phyloP scores from a whole-genome alignment of 2,888 invertebrate genomes.

The Agonopterix arenella region DNA sequence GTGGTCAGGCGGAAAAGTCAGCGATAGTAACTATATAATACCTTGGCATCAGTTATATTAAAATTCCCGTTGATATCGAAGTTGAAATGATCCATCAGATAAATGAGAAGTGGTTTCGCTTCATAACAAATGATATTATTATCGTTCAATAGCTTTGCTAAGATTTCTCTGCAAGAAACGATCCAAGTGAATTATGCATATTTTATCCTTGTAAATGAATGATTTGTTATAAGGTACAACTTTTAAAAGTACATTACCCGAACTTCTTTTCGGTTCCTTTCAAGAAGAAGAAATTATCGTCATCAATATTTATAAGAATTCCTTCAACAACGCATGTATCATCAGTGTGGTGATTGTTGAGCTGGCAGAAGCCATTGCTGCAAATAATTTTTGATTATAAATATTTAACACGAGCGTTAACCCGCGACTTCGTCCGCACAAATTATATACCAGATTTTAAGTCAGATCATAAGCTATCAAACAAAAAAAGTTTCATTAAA shows the following conservation, averaged over 20 bases:
- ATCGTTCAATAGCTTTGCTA: constrained; percentile 25
- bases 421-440: no score
- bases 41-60: constrained; percentile 43
- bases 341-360: constrained; percentile 46
- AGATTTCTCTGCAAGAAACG: constrained; percentile 25
- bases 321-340: constrained; percentile 41
- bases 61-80: constrained; percentile 24
- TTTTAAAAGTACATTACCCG: neutral
- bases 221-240: neutral
- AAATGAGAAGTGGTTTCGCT: constrained; percentile 47
- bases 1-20: no score
- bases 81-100: constrained; percentile 32
- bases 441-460: no score
- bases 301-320: constrained; percentile 32
- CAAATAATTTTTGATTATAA: constrained; percentile 10
- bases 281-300: constrained; percentile 33
- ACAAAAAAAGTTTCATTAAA: no score
- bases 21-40: constrained; percentile 18
- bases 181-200: no score
- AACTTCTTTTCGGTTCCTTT: constrained; percentile 14
- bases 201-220: no score
- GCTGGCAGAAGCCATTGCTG: constrained; percentile 59
- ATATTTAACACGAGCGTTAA: no score
- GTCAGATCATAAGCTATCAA: no score
- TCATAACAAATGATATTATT: constrained; percentile 52